Base-by-base conservation (phyloP, 2,113 vertebrate species). In the Rousettus leschenaultii region DNA sequence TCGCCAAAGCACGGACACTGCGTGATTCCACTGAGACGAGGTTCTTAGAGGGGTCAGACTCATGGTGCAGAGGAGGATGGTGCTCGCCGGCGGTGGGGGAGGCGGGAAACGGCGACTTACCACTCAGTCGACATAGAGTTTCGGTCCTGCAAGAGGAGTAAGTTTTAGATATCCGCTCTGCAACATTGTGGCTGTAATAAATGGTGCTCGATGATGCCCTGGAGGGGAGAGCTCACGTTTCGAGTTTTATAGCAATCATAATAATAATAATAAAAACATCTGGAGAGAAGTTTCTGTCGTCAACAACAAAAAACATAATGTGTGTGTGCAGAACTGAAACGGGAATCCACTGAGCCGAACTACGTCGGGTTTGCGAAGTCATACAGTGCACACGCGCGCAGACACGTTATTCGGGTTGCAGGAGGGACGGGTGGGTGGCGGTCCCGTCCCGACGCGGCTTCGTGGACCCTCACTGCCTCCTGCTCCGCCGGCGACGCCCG, bases 401-500 rank as follows among this genome's bases (percentile, higher is more conserved):
- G 70, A 48, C 16, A 1, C 12, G 0, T 45, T 8, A 15, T 22
- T 22, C 4, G 5, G 40, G 38, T 43, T 63, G 40, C 30, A 6
- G 11, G 35, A 59, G 30, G 55, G 40, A 4, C 38, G 4, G 8
- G 15, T 0, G 12, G 19, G 30, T 5, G 15, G 33, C 11, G 16
- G 12, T 66, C 48, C 3, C 24, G 19, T n/a, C 43, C 19, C 3
- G 6, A 3, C 5, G 10, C 0, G 55, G 53, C 30, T 51, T 43
- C 3, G 0, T 0, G 12, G 5, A 8, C 1, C 22, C 38, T 30
- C 53, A 1, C 10, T 4, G 22, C 45, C 35, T 22, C 53, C 53
- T 18, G 5, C 11, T 6, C 65, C 21, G 35, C 57, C 7, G 45
- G 28, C 26, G 0, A 11, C 3, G 48, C 30, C 6, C 15, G 71